A percentile compares a stretch with the other conserved stretches of the same genome.
Conservation (phyloP, 1,140 invertebrate genomes). For the Heliconius nattereri region DNA sequence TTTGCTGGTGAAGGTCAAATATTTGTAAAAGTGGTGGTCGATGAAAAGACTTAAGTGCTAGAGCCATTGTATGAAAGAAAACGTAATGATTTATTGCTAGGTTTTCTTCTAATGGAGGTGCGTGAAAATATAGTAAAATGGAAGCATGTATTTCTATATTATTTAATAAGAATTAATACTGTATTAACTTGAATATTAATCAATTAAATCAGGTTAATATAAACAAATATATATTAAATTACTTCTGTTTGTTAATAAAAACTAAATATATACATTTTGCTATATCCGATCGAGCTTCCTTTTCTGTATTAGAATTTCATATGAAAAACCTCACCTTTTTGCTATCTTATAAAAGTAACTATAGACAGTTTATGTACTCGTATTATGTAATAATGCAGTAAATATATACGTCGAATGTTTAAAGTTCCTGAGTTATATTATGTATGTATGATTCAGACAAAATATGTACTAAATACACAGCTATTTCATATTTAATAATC, state of each 20-base stretch:
- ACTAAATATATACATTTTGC: neutral
- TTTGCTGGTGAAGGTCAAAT: neutral
- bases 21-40: neutral
- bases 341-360: neutral
- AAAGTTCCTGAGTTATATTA: no score
- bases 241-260: neutral
- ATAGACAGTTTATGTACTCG: neutral
- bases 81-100: neutral
- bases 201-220: neutral
- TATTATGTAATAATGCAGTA: no score
- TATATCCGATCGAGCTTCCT: neutral
- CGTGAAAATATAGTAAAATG: neutral
- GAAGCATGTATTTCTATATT: neutral
- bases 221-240: neutral
- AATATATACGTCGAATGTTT: no score
- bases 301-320: neutral
- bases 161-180: neutral
- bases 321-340: neutral
- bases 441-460: no score
- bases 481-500: neutral
- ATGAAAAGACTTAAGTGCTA: conserved; percentile 10
- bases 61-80: neutral
- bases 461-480: neutral
- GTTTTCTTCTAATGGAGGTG: neutral
- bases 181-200: neutral